A percentile compares a stretch with the other conserved stretches of the same genome.
phyloP scores from a whole-genome alignment of 2,888 invertebrate genomes.

The Metallyticus violacea region DNA sequence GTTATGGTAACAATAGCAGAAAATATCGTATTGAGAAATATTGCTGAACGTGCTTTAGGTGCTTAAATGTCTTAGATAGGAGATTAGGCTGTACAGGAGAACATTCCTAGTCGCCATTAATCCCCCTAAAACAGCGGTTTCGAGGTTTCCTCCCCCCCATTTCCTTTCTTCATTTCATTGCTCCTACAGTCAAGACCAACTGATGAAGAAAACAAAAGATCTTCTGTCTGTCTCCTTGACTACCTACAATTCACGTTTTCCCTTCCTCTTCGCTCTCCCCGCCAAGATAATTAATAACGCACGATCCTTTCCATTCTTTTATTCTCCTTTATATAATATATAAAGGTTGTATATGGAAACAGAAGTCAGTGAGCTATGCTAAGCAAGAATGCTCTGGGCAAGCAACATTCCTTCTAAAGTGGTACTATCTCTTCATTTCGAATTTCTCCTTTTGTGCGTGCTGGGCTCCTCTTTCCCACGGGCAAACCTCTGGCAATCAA shows the following conservation, averaged over 20 bases:
- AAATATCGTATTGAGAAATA: too few species aligned
- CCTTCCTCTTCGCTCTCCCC: not conserved
- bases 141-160: not conserved
- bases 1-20: too few species aligned
- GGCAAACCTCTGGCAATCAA: conserved; percentile 11
- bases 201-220: conserved; percentile 16
- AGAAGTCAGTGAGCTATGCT: not conserved
- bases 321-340: not conserved
- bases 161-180: not conserved
- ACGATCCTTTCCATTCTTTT: not conserved
- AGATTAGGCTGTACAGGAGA: not conserved
- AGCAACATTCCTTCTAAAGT: not conserved
- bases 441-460: not conserved
- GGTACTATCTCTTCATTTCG: too few species aligned
- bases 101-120: not conserved
- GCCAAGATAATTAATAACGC: conserved; percentile 11
- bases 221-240: not conserved
- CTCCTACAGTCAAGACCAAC: not conserved
- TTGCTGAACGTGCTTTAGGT: too few species aligned
- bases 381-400: too few species aligned
- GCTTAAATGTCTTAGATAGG: too few species aligned
- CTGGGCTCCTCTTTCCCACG: not conserved
- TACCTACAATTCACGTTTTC: not conserved
- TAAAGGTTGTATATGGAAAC: not conserved
- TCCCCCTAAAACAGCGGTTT: not conserved